These are phyloP conservation scores for Brachionus asplanchnoidis DNA, from an alignment of 1,140 invertebrate genomes.

Conservation along the genomic window DNA sequence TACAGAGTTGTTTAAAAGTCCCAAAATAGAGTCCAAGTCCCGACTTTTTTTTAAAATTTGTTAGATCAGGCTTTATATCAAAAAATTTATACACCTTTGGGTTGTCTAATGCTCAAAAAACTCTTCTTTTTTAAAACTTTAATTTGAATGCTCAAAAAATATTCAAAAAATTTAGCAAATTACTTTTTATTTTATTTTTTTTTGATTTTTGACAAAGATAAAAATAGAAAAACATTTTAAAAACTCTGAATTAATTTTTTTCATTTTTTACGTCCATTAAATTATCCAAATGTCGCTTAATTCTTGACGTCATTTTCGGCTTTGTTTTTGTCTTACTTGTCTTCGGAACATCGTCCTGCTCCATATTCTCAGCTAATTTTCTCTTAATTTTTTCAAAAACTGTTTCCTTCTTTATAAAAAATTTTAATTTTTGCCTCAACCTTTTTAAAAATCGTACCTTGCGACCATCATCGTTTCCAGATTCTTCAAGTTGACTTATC, in stretches of 20 bases:
- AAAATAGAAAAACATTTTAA: no score
- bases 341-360: not conserved
- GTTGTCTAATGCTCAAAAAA: no score
- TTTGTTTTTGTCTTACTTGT: not conserved
- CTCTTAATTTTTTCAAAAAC: constrained; percentile 1
- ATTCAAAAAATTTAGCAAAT: no score
- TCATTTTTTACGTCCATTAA: not conserved
- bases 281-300: not conserved
- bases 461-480: not conserved
- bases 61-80: no score
- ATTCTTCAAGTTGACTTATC: not conserved
- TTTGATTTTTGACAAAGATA: no score
- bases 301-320: not conserved
- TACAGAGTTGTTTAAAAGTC: no score
- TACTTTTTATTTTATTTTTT: no score
- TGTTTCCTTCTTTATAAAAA: not conserved
- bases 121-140: no score
- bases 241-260: not conserved
- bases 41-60: no score
- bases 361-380: not conserved
- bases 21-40: no score
- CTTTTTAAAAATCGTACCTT: not conserved
- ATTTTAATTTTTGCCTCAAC: not conserved
- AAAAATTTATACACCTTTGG: no score
- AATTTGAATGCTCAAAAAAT: no score